These are phyloP conservation scores for Brachystomella parvula DNA, from an alignment of 1,140 invertebrate species.

Conservation along the genomic window DNA sequence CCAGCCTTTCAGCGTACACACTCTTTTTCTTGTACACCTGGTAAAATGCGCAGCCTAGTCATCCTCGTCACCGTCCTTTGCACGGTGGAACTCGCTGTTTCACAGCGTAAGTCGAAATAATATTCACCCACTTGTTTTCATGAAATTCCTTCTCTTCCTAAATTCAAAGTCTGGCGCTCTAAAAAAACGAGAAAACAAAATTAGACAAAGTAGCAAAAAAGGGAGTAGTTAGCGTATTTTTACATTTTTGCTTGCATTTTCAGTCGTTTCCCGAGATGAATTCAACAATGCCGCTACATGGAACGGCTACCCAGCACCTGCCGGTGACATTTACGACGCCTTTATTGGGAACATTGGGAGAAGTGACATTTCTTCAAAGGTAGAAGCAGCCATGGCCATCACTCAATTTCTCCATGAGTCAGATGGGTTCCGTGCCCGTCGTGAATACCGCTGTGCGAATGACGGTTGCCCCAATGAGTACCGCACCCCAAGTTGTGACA, in stretches of 20 bases:
- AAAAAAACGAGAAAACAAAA: no score
- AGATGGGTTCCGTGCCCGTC: constrained; percentile 24
- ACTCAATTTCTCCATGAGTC: constrained; percentile 32
- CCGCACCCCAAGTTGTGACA: constrained; percentile 26
- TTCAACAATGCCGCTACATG: constrained; percentile 23
- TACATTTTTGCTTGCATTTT: background rate
- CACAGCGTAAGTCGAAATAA: no score
- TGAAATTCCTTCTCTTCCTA: no score
- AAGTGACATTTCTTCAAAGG: constrained; percentile 13
- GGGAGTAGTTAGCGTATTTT: no score
- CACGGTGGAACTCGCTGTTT: no score
- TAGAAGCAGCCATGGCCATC: constrained; percentile 33
- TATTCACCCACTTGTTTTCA: no score
- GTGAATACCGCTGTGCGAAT: constrained; percentile 24
- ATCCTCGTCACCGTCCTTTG: no score
- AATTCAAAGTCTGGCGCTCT: no score
- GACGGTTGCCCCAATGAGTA: constrained; percentile 26
- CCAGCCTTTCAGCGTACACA: no score
- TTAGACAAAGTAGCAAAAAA: no score
- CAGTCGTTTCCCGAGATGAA: constrained; percentile 23
- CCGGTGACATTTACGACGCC: constrained; percentile 18
- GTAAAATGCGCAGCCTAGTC: no score
- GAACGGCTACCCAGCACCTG: constrained; percentile 22
- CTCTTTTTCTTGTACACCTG: no score
- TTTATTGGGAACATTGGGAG: constrained; percentile 11